phyloP scores from a whole-genome alignment of 2,888 invertebrate species.

The Patella caerulea region DNA sequence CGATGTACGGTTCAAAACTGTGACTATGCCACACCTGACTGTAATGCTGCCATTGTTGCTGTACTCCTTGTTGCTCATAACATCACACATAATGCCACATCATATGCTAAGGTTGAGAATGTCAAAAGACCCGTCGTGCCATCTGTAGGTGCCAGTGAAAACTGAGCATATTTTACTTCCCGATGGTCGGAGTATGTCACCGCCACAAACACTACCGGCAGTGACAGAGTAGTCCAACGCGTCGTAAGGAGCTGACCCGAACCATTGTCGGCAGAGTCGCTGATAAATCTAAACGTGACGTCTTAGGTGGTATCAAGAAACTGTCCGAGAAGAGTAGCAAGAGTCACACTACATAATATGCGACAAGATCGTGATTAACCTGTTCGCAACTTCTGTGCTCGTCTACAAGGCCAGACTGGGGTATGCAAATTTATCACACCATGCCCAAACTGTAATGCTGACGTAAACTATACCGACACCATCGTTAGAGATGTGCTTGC shows the following conservation, averaged over 20 bases:
- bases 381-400: no score
- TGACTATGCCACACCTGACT: background rate
- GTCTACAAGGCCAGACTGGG: background rate
- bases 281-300: no score
- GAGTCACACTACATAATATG: conserved; percentile 33
- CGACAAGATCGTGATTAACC: conserved; percentile 37
- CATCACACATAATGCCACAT: conserved; percentile 1
- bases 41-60: background rate
- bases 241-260: conserved; percentile 39
- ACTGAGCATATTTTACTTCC: conserved; percentile 39
- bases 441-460: conserved; percentile 35
- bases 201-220: conserved; percentile 37
- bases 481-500: conserved; percentile 24
- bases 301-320: no score
- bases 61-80: conserved; percentile 11
- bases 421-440: no score
- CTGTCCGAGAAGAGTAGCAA: conserved; percentile 43
- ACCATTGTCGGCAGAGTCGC: conserved; percentile 25
- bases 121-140: conserved; percentile 38
- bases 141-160: background rate
- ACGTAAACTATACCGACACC: conserved; percentile 31
- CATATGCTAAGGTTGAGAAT: conserved; percentile 31
- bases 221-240: conserved; percentile 35
- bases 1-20: conserved; percentile 9
- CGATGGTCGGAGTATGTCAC: conserved; percentile 41